Conservation (phyloP, 2,888 invertebrate species). For the Elmis aenea region DNA sequence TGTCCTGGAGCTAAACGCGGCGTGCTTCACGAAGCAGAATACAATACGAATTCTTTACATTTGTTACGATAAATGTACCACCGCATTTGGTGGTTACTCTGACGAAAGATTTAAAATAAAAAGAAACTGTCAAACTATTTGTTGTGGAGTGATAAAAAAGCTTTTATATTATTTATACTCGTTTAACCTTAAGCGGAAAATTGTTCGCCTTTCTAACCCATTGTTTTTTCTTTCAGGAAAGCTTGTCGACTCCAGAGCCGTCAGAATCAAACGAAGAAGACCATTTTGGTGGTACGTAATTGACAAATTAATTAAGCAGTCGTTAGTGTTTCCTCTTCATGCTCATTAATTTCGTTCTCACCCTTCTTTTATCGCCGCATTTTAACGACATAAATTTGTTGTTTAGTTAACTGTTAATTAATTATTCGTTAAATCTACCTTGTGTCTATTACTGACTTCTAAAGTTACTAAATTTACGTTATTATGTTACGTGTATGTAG, state of each 20-base stretch:
- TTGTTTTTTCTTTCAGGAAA: constrained; percentile 60
- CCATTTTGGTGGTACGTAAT: constrained; percentile 65
- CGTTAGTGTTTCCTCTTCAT: too few species aligned
- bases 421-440: constrained; percentile 19
- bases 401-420: constrained; percentile 9
- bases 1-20: constrained; percentile 12
- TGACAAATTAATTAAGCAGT: too few species aligned
- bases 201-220: constrained; percentile 2
- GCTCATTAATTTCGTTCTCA: too few species aligned
- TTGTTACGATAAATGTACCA: too few species aligned
- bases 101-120: too few species aligned
- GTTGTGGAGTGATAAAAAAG: too few species aligned
- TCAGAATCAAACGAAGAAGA: constrained; percentile 63
- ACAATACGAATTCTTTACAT: constrained; percentile 8
- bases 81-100: too few species aligned
- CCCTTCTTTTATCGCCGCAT: too few species aligned
- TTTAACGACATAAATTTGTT: too few species aligned
- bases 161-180: too few species aligned
- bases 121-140: too few species aligned
- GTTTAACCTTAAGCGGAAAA: too few species aligned
- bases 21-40: constrained; percentile 24
- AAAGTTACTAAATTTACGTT: constrained; percentile 26
- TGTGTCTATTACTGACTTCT: constrained; percentile 25
- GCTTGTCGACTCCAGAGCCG: constrained; percentile 62
- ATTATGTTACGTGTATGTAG: constrained; percentile 20